Base-by-base conservation (phyloP, 2,888 invertebrate genomes). In the Drosophila silvestris region DNA sequence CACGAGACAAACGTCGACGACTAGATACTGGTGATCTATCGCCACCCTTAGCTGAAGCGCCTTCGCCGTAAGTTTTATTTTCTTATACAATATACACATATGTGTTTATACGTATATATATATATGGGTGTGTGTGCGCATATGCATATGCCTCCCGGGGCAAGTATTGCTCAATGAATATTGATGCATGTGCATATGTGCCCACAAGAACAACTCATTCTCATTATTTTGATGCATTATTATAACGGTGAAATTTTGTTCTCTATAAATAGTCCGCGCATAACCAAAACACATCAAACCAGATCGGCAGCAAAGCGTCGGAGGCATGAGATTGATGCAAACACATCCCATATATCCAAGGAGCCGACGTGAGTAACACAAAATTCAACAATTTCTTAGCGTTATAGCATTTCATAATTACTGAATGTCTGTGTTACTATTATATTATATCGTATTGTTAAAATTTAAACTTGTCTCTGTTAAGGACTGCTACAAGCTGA, bases 1-100 rank as follows among this genome's bases (percentile, higher is more conserved):
- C 92, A 75, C 90, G 93, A 80, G 94, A 95, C 77, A 97, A 97
- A 93, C 94, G 96, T 78, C 95, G 97, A 81, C 96, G 96, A 82
- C 94, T 96, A 54, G 96, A 96, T 77, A 94, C 94, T 60, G 94
- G 94, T 88, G 95, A 95, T 74, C 84, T 87, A 63, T 89, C 92
- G 70, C 89, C 91, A 68, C 77, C 86, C 81, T 79, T 88, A 73
- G 74, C 77, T 63, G 93, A 93, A 75, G 91, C 89, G 62, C 80
- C 90, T 63, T 93, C 93, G 73, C 92, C 93, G 93, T 93, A 92
- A 93, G 93, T 93, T 59, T 35, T 28, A 66, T 70, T 70, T 62
- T 44, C 54, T 30, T 57, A 57, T 39, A 39, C 57, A 37, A 22
- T 26, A 32, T 9, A 28, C 14, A 57, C 10, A 53, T 9, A 66